These are phyloP conservation scores for Trachelus tabidus DNA, from an alignment of 2,888 invertebrate genomes.

Conservation along the genomic window DNA sequence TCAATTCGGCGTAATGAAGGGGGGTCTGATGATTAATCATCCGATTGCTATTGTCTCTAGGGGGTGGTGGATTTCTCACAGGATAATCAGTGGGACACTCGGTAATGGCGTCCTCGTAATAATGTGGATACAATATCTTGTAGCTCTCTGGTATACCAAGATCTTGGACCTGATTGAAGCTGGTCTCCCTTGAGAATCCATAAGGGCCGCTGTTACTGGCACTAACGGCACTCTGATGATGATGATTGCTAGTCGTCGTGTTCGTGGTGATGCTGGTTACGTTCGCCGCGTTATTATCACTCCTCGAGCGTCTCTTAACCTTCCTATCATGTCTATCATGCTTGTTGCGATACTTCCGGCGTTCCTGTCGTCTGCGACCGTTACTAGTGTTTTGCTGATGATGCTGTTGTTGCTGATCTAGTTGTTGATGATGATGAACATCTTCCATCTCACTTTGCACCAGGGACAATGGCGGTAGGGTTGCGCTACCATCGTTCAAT, in stretches of 20 bases:
- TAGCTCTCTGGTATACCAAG: slow-evolving; percentile 58
- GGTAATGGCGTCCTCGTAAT: slow-evolving; percentile 58
- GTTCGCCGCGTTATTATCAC: slow-evolving; percentile 3
- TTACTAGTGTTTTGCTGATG: slow-evolving; percentile 37
- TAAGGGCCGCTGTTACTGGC: slow-evolving; percentile 5
- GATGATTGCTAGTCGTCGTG: not conserved
- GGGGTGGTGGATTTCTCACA: slow-evolving; percentile 12
- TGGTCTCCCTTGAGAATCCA: slow-evolving; percentile 43
- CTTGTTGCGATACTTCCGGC: slow-evolving; percentile 26
- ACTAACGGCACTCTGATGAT: not conserved
- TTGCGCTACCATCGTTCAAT: slow-evolving; percentile 25
- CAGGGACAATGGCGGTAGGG: slow-evolving; percentile 42
- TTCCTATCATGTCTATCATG: slow-evolving; percentile 52
- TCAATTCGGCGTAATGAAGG: slow-evolving; percentile 30
- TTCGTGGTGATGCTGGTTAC: not conserved
- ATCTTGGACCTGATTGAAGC: slow-evolving; percentile 54
- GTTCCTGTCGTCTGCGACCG: slow-evolving; percentile 11
- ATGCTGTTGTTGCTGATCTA: slow-evolving; percentile 36
- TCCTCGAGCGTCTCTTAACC: slow-evolving; percentile 39
- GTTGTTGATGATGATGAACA: slow-evolving; percentile 34
- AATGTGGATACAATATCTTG: slow-evolving; percentile 62
- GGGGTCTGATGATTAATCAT: slow-evolving; percentile 1
- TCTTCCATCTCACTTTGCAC: slow-evolving; percentile 39
- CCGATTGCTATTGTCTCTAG: slow-evolving; percentile 22
- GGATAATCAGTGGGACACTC: slow-evolving; percentile 48